Percentiles rank a stretch among this genome's conserved stretches.
Evolutionary conservation across 64 coral and sea anemone genomes (phyloP).

Genomic region (Acropora tenuis): DNA sequence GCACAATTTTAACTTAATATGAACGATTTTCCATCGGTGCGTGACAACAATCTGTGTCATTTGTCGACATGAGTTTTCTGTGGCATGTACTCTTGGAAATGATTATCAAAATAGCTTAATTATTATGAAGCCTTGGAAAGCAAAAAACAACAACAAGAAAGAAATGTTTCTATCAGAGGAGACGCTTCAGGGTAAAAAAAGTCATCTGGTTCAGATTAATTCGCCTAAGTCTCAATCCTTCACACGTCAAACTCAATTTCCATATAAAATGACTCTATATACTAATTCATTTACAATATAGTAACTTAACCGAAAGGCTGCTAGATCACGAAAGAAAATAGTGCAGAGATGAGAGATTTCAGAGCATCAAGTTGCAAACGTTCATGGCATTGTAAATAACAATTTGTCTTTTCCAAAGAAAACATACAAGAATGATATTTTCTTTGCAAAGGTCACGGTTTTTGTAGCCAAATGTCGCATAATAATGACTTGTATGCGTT

Average conservation of each 20-base stretch:
- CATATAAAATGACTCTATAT: conserved; percentile 5
- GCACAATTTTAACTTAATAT: too few relatives aligned
- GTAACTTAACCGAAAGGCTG: background rate
- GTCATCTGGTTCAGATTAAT: background rate
- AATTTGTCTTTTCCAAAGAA: background rate
- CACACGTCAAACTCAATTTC: background rate
- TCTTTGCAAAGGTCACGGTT: background rate
- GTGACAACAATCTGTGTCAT: background rate
- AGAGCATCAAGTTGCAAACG: background rate
- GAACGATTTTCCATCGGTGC: background rate
- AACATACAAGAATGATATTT: background rate
- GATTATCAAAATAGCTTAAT: background rate
- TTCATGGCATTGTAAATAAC: background rate
- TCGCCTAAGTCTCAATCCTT: background rate
- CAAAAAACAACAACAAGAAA: background rate
- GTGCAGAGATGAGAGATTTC: background rate
- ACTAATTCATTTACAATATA: conserved; percentile 39
- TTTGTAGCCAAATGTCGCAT: conserved; percentile 20
- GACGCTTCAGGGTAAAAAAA: background rate
- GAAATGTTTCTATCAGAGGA: background rate
- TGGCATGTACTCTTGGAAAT: too few relatives aligned
- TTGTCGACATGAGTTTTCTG: too few relatives aligned
- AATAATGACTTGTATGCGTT: background rate
- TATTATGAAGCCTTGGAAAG: background rate
- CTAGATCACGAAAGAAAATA: conserved; percentile 24